A percentile compares a stretch with the other conserved stretches of the same genome.
Conservation (phyloP, 2,888 invertebrate species). For the Cryptosula pallasiana region DNA sequence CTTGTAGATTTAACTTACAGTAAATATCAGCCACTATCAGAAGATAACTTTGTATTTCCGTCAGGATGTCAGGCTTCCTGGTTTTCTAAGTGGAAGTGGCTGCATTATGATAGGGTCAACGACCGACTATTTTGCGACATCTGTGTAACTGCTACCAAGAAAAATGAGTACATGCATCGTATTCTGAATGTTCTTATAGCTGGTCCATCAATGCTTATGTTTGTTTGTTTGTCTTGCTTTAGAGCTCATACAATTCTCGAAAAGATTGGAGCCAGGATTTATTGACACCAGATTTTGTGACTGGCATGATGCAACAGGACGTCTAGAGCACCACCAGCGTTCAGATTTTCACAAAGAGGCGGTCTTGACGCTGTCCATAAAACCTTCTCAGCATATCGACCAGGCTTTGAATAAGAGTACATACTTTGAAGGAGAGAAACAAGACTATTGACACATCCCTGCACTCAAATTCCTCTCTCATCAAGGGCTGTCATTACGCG, state of each 20-base stretch:
- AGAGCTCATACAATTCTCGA: neutral
- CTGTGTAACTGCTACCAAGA: neutral
- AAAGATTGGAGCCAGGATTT: too few species aligned
- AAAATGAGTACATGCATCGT: too few species aligned
- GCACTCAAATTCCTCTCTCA: neutral
- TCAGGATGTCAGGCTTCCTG: neutral
- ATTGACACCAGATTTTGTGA: too few species aligned
- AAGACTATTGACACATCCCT: neutral
- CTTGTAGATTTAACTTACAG: neutral
- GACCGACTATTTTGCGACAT: neutral
- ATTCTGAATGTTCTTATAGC: too few species aligned
- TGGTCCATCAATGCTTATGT: neutral
- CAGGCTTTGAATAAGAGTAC: too few species aligned
- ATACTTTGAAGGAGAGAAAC: neutral
- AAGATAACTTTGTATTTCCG: neutral
- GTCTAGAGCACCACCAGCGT: too few species aligned
- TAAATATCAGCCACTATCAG: neutral
- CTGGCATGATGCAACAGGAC: too few species aligned
- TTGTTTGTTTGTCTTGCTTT: neutral
- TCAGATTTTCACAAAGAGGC: too few species aligned
- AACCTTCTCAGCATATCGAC: too few species aligned
- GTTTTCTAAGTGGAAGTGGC: neutral
- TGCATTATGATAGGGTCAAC: neutral
- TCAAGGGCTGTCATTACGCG: neutral
- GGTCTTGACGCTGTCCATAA: too few species aligned